These are phyloP conservation scores for Sesamia nonagrioides DNA, from an alignment of 1,140 invertebrate species.

Conservation along the genomic window DNA sequence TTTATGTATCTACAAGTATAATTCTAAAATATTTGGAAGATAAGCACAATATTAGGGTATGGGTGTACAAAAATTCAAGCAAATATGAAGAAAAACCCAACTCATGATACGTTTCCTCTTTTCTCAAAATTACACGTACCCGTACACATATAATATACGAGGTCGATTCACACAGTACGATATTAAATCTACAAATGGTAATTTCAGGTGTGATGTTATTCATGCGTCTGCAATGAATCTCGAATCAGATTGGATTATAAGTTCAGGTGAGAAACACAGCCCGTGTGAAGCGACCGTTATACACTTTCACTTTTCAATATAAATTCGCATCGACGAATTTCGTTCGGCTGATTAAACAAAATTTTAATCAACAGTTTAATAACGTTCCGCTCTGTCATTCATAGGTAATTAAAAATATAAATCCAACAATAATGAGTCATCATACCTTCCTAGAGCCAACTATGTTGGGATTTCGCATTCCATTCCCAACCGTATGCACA, in stretches of 20 bases:
- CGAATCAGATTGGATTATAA: not conserved
- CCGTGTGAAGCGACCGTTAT: not conserved
- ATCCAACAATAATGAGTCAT: not conserved
- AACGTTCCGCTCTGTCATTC: not conserved
- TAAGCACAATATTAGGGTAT: too few species aligned
- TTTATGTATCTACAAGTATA: too few species aligned
- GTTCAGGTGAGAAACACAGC: not conserved
- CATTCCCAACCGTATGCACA: too few species aligned
- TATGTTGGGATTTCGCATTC: too few species aligned
- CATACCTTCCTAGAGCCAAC: too few species aligned
- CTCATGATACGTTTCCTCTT: not conserved
- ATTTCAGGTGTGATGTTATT: slow-evolving; percentile 2
- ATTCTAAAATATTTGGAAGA: too few species aligned
- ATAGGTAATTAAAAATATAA: not conserved
- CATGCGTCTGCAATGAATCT: slow-evolving; percentile 26
- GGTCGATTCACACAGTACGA: not conserved
- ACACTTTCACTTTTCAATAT: not conserved
- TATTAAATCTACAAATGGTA: slow-evolving; percentile 18
- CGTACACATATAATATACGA: too few species aligned
- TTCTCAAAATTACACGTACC: not conserved
- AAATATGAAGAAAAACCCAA: not conserved
- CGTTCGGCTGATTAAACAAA: slow-evolving; percentile 2
- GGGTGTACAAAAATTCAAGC: too few species aligned
- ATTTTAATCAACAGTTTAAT: not conserved
- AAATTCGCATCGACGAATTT: not conserved